Base-by-base conservation (phyloP, 2,888 invertebrate species). In the Agrochola lota region DNA sequence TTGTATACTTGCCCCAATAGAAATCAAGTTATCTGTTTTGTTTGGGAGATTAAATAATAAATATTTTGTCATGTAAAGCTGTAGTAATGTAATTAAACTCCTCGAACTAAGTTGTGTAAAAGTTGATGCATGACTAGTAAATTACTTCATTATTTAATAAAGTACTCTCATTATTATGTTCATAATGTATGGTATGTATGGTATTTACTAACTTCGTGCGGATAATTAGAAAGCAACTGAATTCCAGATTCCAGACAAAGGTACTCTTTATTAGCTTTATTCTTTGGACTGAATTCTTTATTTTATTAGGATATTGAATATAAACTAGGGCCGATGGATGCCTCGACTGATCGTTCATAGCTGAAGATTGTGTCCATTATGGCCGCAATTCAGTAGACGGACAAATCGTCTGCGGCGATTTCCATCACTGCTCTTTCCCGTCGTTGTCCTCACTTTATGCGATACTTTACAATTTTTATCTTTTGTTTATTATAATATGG, bases 221-320 rank as follows among this genome's bases (percentile, higher is more conserved):
- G n/a, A n/a, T n/a, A n/a, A n/a, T n/a, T n/a, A n/a, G n/a, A n/a
- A n/a, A n/a, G n/a, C 60, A 20, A 80, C 40, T 67, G 62, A 72
- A 71, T 75, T 71, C n/a, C 67, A 71, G 57, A 46, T 52, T 49
- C 35, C 17, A 60, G 35, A 64, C 35, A 77, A 63, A 69, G 64
- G 57, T 43, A 73, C n/a, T 49, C 57, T 73, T 55, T 77, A 77
- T 55, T 66, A 49, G n/a, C 15, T 64, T 71, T 71, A 68, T 55
- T 76, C 59, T 60, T 40, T 55, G 49, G 35, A 30, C 17, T 71
- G 79, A 79, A 82, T 74, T 73, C 85, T 71, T 85, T 81, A 83
- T 85, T 81, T 74, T 85, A 85, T 85, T 76, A 71, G 70, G 71
- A 74, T 85, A 77, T 85, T 81, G 85, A 87, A 82, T 69, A 80